These are phyloP conservation scores for Drosophila tripunctata DNA, from an alignment of 2,888 invertebrate genomes.

Conservation along the genomic window DNA sequence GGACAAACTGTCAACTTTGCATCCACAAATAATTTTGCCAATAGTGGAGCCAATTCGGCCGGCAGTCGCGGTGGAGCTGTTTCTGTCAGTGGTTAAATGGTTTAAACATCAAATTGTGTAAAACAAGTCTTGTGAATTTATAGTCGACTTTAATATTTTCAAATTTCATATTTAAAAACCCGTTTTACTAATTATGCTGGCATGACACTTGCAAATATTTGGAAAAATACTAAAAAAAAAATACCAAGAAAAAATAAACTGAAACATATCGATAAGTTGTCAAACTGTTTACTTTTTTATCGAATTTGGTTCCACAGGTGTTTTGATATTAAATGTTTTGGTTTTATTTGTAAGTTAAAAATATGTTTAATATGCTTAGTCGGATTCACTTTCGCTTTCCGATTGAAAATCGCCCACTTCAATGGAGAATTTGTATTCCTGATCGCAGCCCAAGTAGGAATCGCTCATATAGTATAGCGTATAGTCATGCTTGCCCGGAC, in stretches of 20 bases:
- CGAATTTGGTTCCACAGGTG: too few species aligned
- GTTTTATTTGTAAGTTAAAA: constrained; percentile 14
- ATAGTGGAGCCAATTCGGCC: constrained; percentile 70
- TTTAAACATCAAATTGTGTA: too few species aligned
- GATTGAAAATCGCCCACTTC: constrained; percentile 91
- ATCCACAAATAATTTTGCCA: constrained; percentile 82
- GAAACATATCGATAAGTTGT: not conserved
- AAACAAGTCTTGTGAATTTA: not conserved
- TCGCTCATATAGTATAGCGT: constrained; percentile 99
- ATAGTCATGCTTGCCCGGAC: constrained; percentile 94
- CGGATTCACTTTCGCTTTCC: constrained; percentile 86
- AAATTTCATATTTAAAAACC: constrained; percentile 1
- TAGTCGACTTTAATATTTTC: not conserved
- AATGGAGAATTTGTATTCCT: constrained; percentile 97
- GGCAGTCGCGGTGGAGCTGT: constrained; percentile 73
- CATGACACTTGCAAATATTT: not conserved
- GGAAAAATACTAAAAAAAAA: not conserved
- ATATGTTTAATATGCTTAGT: constrained; percentile 82
- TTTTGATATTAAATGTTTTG: constrained; percentile 16
- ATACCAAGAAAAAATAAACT: too few species aligned
- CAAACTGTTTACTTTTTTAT: too few species aligned
- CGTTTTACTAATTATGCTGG: not conserved
- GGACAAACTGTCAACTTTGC: constrained; percentile 83
- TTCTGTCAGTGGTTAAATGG: constrained; percentile 59
- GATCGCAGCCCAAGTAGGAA: constrained; percentile 99